Evolutionary conservation across 2,113 vertebrate species (phyloP), one percentile per base, ranked within the genome.

Genomic region (Nymphicus hollandicus): DNA sequence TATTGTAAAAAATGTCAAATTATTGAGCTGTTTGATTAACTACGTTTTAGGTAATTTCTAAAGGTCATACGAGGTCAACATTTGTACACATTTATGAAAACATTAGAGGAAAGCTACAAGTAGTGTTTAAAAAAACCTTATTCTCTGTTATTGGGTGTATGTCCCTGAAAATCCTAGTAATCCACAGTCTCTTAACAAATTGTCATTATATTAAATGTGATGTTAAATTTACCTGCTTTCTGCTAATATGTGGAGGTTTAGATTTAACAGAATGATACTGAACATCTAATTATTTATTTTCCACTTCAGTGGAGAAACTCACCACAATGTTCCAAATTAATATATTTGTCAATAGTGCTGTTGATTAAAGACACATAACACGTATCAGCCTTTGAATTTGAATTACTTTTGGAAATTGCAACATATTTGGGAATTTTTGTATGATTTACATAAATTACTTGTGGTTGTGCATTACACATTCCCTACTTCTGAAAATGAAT

Each of bases 261-360:
- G 23, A 27, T 91, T 88, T 86, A 92, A 66, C 19, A 58, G 43
- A 76, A 25, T 76, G 86, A 50, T 90, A 49, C 58, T 56, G 71
- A 81, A 74, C 43, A 43, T 77, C 24, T 89, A 61, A 81, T 95
- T 92, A 63, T 50, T 55, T 87, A 70, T 88, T 95, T 94, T 91
- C 63, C 43, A 74, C 63, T 68, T 95, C 90, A 78, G 29, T 6
- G 9, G 46, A 72, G 73, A 82, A 19, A 46, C 20, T 73, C 46
- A n/a, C 50, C 56, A 12, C 46, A 46, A 70, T 85, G n/a, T 77
- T 94, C 60, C 66, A 81, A 55, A 94, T 90, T 80, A 91, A 83
- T 86, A 25, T 82, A 58, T 80, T 89, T 91, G 64, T 85, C 88
- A 90, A 33, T 91, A 66, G 68, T 91, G 55, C 25, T 65, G 61